Evolutionary conservation across 2,888 invertebrate genomes (phyloP), one percentile per base, ranked within the genome.

Genomic region (Ptychoptera contaminata): DNA sequence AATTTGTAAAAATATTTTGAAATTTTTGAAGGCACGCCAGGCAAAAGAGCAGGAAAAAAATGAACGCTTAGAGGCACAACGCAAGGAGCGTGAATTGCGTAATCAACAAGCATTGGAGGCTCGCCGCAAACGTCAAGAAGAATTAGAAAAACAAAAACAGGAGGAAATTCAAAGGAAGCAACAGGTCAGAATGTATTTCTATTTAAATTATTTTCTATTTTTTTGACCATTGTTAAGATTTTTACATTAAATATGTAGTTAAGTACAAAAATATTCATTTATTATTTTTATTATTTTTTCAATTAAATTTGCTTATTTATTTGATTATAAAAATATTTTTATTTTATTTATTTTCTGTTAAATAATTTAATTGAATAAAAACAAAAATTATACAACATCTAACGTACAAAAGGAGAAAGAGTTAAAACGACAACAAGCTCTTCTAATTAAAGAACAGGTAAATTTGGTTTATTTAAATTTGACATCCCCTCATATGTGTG

Each of bases 391-490:
- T 7, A 23, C 23, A 23, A 23, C 23, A 23, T 23, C 23, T 23
- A 23, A 5, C 23, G 23, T 5, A 23, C 23, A 23, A 23, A 73
- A 91, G 91, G 91, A 92, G 65, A 77, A 87, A 62, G 91, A 92
- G 69, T 67, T 88, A 59, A 90, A 91, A 67, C 72, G 88, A 58
- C 88, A 91, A 61, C 90, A 91, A 62, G 82, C 86, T 42, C 80
- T 86, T 51, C 73, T 90, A 59, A 70, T 88, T 54, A 90, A 90
- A 70, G 90, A 91, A 69, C 91, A 91, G 84, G 90, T 90, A 73
- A 71, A 71, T 61, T 48, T 48, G 23, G 44, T 37, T 40, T 31
- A 16, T 14, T 44, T 40, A 43, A 29, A 38, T 44, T 43, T 46
- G 40, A 42, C 32, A 30, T 42, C 34, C 11, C 11, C n/a, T 30